Base-by-base conservation (phyloP, 2,888 invertebrate species). In the Plagodis pulveraria region DNA sequence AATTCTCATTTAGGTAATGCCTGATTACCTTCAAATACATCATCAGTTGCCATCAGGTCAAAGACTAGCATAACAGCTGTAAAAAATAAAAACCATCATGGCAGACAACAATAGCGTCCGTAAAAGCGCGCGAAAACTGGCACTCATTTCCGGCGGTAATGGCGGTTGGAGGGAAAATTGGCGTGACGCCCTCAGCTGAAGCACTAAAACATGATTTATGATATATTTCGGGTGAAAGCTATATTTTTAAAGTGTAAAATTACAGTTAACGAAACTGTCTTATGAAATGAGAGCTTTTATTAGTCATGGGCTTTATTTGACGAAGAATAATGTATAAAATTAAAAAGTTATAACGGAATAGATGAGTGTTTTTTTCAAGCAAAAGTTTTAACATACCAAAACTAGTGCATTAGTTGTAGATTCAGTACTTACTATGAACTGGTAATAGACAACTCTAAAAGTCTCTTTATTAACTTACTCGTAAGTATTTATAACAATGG, bases 121-220 rank as follows among this genome's bases (percentile, higher is more conserved):
- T 76, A 76, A 81, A 86, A 84, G 83, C 85, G 81, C 83, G 88
- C 84, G 81, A 84, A 84, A 86, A 83, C 72, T 71, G 72, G 66
- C 67, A 72, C 71, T 86, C 86, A 88, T 83, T 88, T 91, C 90
- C 90, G 86, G 81, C 90, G 88, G 89, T 90, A 88, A 90, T 89
- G 87, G 86, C 74, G 76, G 67, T 66, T 22, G 72, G 70, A 74
- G 74, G 76, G 69, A 72, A 82, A 82, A 81, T 84, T 83, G 74
- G 74, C 83, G 74, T 83, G 80, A 82, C 82, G 77, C 71, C 70
- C 74, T 1, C 22, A 22, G 73, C 73, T 63, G 56, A 56, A 46
- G 64, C 70, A 63, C 63, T 71, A 65, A 65, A 75, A 68, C 70
- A 74, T 80, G 79, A 84, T 81, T 83, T 83, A 81, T 76, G 76